Base-by-base conservation (phyloP, 2,797 vertebrate genomes). In the Echeneis naucrates region DNA sequence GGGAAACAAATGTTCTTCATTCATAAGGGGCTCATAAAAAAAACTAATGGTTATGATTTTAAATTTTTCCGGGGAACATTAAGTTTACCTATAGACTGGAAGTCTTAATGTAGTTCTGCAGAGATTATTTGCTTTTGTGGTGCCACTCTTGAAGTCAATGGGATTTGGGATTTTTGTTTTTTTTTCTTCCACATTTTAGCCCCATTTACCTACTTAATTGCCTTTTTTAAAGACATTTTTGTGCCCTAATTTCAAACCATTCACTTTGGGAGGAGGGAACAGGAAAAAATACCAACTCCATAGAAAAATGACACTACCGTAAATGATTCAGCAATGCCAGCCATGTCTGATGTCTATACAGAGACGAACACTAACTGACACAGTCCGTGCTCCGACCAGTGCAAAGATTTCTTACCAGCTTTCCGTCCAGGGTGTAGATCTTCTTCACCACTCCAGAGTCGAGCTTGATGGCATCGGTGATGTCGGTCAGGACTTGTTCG, bases 401-500 rank as follows among this genome's bases (percentile, higher is more conserved):
- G 2, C 11, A 19, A 45, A 30, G 8, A 7, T 21, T 9, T 50
- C 92, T 93, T 92, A 99, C 98, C 96, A 97, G 96, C 81, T 98
- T 98, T 53, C 98, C 97, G 82, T 98, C 97, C 87, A 98, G 88
- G 0, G 98, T 98, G 91, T 98, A 99, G 77, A 99, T 94, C 82
- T 95, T 97, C 77, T 98, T 98, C 83, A 99, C 98, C 74, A 97
- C 95, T 4, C 98, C 98, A 0, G 97, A 98, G 92, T 99, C 97
- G 2, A 99, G 94, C 89, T 99, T 98, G 94, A 99, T 97, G 92
- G 97, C 96, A 2, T 98, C 97, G 0, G 98, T 99, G 83, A 99
- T 98, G 82, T 99, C 97, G 5, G 95, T 98, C 77, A 99, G 96
- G 69, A 99, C 98, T 80, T 99, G 98, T 65, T 99, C 97, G 42